A percentile compares a stretch with the other conserved stretches of the same genome.
Conservation (phyloP, 2,888 invertebrate species). For the Selenia dentaria region DNA sequence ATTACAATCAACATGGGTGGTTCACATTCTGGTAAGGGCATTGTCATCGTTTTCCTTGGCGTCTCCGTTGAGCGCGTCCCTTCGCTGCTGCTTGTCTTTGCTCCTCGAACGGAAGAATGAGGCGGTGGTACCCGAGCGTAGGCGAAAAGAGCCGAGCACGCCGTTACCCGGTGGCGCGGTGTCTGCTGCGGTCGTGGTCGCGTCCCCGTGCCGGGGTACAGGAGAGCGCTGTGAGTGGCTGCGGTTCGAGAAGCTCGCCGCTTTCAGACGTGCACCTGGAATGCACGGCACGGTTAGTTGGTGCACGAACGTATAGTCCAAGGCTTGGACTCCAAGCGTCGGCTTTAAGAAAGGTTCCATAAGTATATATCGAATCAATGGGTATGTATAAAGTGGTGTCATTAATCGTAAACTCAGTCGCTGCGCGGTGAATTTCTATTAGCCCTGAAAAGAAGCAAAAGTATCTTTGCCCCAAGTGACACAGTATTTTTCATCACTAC, state of each 20-base stretch:
- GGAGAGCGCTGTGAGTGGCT: slow-evolving; percentile 48
- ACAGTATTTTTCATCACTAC: too few relatives aligned
- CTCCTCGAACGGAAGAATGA: slow-evolving; percentile 67
- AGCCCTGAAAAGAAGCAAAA: too few relatives aligned
- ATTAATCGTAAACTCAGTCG: too few relatives aligned
- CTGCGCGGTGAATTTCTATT: too few relatives aligned
- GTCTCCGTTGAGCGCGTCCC: slow-evolving; percentile 44
- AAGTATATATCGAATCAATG: too few relatives aligned
- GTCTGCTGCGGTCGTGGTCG: slow-evolving; percentile 11
- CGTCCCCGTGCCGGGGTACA: slow-evolving; percentile 30
- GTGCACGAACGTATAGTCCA: too few relatives aligned
- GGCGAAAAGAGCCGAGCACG: slow-evolving; percentile 55
- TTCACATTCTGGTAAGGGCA: slow-evolving; percentile 64
- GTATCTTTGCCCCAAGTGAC: too few relatives aligned
- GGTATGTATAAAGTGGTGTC: too few relatives aligned
- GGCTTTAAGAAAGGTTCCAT: too few relatives aligned
- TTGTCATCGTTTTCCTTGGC: slow-evolving; percentile 57
- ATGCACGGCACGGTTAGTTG: too few relatives aligned
- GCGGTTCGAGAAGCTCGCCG: slow-evolving; percentile 36
- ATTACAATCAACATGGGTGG: too few relatives aligned
- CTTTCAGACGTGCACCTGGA: slow-evolving; percentile 27
- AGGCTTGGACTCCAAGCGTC: too few relatives aligned
- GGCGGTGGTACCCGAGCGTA: slow-evolving; percentile 66
- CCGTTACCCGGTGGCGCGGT: background rate
- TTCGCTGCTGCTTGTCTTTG: slow-evolving; percentile 50